Evolutionary conservation across 2,888 invertebrate species (phyloP).

Genomic region (Masnerella sp.): DNA sequence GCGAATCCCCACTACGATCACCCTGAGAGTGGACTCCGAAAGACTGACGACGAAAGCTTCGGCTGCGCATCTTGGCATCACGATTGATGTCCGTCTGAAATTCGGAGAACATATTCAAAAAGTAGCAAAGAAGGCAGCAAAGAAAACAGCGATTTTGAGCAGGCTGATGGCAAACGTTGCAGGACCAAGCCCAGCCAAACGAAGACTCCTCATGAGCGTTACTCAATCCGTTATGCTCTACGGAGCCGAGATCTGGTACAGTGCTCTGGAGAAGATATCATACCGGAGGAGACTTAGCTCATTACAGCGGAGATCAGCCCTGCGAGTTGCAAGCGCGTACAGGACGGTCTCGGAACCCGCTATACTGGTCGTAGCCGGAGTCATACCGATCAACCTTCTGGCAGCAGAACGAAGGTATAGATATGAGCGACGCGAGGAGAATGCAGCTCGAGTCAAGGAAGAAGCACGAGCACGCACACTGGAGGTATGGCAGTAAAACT

Average conservation of each 20-base stretch:
- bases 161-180: background rate
- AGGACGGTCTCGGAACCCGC: constrained; percentile 60
- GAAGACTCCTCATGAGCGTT: background rate
- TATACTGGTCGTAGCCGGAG: constrained; percentile 50
- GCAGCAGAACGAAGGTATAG: background rate
- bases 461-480: no score
- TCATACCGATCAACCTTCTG: background rate
- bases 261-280: background rate
- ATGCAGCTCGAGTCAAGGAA: no score
- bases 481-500: no score
- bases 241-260: constrained; percentile 9
- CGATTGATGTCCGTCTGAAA: background rate
- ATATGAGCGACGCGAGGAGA: no score
- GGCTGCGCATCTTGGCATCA: background rate
- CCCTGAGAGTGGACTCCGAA: background rate
- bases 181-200: background rate
- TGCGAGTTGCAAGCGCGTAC: constrained; percentile 59
- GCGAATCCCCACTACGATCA: background rate
- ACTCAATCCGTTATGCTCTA: background rate
- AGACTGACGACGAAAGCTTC: background rate
- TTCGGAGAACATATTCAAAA: background rate
- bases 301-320: background rate
- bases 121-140: background rate
- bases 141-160: background rate
- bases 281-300: background rate